phyloP scores from a whole-genome alignment of 2,797 vertebrate species.

The Lerista edwardsae region DNA sequence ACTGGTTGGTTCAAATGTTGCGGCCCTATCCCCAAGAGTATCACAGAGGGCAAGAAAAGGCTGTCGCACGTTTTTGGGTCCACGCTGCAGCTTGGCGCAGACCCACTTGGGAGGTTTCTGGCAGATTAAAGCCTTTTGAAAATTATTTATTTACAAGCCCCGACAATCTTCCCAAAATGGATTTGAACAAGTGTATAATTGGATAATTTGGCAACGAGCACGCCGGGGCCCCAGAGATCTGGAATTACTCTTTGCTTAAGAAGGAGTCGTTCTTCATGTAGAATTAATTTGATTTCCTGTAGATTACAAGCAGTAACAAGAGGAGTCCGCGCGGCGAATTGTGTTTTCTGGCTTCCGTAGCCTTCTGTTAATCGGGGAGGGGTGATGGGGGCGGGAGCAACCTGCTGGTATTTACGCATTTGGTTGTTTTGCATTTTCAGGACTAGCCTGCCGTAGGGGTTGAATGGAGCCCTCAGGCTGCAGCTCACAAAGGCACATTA shows the following conservation, averaged over 20 bases:
- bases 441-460: background rate
- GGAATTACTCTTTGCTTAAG: slow-evolving; percentile 59
- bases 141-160: slow-evolving; percentile 63
- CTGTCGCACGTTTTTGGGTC: slow-evolving; percentile 5
- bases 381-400: background rate
- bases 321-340: slow-evolving; percentile 63
- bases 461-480: background rate
- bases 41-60: too few relatives aligned
- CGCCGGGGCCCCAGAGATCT: slow-evolving; percentile 56
- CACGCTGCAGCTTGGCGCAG: background rate
- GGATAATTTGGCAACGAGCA: slow-evolving; percentile 63
- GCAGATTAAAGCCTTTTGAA: slow-evolving; percentile 46
- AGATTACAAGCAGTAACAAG: slow-evolving; percentile 58
- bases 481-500: background rate
- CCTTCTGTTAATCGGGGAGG: slow-evolving; percentile 42
- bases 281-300: slow-evolving; percentile 70
- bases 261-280: slow-evolving; percentile 53
- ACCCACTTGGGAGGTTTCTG: background rate
- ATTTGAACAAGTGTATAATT: slow-evolving; percentile 64
- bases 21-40: background rate
- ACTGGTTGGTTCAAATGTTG: background rate
- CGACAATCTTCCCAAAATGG: slow-evolving; percentile 60
- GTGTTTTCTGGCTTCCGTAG: slow-evolving; percentile 47
- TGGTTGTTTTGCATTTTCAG: background rate
- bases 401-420: background rate